A percentile compares a stretch with the other conserved stretches of the same genome.
Conservation (phyloP, 2,113 vertebrate species). For the Onychorhynchus coronatus region DNA sequence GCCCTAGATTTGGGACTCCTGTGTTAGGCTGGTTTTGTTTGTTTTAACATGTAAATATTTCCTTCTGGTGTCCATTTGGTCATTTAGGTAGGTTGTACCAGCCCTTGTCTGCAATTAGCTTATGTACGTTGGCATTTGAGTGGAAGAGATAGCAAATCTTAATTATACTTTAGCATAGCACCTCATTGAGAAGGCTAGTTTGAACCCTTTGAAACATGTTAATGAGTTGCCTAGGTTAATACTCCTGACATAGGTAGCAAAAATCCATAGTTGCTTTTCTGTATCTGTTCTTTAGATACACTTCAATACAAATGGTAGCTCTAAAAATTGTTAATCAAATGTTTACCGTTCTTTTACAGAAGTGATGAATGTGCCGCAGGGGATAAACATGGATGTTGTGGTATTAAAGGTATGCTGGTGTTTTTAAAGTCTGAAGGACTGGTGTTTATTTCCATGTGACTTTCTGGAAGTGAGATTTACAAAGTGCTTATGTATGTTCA, state of each 20-base stretch:
- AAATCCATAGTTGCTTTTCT: not conserved
- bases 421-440: not conserved
- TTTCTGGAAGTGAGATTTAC: not conserved
- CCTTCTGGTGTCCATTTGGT: accelerated
- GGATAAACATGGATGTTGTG: slow-evolving; percentile 35
- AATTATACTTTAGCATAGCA: not conserved
- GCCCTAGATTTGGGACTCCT: not conserved
- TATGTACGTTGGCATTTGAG: not conserved
- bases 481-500: not conserved
- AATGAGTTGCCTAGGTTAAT: not conserved
- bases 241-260: not conserved
- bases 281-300: not conserved
- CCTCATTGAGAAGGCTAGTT: not conserved
- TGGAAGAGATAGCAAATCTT: not conserved
- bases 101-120: not conserved
- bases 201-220: not conserved
- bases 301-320: accelerated
- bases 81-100: not conserved
- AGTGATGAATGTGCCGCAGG: not conserved
- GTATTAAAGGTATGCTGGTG: slow-evolving; percentile 21
- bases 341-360: not conserved
- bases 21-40: no score
- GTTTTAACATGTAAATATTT: not conserved
- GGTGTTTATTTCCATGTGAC: not conserved
- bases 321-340: not conserved